Percentiles rank a stretch among this genome's conserved stretches.
phyloP scores from a whole-genome alignment of 1,140 invertebrate species.

The Drosophila tsacasi region DNA sequence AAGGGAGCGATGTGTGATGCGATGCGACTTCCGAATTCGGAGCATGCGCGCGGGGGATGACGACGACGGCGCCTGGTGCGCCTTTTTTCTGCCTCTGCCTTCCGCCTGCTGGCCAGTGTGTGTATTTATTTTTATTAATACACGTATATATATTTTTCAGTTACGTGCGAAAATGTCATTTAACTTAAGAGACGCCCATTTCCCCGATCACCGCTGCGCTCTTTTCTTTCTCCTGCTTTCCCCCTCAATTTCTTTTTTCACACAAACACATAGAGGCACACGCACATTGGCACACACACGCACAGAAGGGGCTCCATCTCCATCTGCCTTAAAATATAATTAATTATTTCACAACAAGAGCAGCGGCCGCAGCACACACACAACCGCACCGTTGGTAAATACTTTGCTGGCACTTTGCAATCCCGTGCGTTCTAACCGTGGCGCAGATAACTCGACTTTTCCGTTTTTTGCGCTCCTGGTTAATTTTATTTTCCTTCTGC shows the following conservation, averaged over 20 bases:
- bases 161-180: conserved; percentile 70
- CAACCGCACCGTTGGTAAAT: not conserved
- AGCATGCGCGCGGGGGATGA: conserved; percentile 46
- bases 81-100: conserved; percentile 45
- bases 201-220: conserved; percentile 18
- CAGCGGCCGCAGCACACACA: not conserved
- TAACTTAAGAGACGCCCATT: conserved; percentile 62
- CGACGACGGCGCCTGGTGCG: conserved; percentile 36
- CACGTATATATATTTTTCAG: conserved; percentile 64
- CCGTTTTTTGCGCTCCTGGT: conserved; percentile 37
- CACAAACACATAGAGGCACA: conserved; percentile 29
- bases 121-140: conserved; percentile 71
- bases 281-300: conserved; percentile 29
- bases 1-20: conserved; percentile 5
- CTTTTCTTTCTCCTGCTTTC: conserved; percentile 33
- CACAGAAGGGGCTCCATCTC: conserved; percentile 38
- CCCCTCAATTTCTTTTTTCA: conserved; percentile 51
- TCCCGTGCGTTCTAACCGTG: conserved; percentile 9
- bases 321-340: conserved; percentile 44
- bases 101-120: conserved; percentile 56
- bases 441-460: conserved; percentile 16
- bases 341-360: conserved; percentile 39
- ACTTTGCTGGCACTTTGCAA: conserved; percentile 21
- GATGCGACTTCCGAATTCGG: conserved; percentile 34
- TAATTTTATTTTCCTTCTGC: conserved; percentile 37